Conservation (phyloP, 1,140 invertebrate species). For the Lordiphosa mommai region DNA sequence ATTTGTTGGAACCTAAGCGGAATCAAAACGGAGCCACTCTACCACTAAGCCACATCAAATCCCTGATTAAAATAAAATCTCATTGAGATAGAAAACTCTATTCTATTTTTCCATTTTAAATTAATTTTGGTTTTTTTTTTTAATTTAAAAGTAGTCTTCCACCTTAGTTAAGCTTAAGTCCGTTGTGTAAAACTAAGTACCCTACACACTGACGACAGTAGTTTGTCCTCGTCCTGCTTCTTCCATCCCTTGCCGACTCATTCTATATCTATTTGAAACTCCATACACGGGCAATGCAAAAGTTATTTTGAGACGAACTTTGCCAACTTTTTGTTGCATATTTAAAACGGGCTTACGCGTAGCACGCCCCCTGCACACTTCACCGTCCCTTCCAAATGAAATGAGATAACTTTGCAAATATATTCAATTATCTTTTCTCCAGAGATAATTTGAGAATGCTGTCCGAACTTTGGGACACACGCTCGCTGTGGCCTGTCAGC, state of each 20-base stretch:
- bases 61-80: too few relatives aligned
- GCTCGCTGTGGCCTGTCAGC: background rate
- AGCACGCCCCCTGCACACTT: background rate
- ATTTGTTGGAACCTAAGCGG: too few relatives aligned
- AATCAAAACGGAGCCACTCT: too few relatives aligned
- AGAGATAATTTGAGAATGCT: slow-evolving; percentile 15
- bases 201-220: background rate
- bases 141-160: too few relatives aligned
- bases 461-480: slow-evolving; percentile 15
- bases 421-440: slow-evolving; percentile 45
- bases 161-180: too few relatives aligned
- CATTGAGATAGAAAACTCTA: too few relatives aligned
- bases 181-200: too few relatives aligned
- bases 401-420: slow-evolving; percentile 60
- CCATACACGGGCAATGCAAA: slow-evolving; percentile 29
- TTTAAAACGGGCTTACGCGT: slow-evolving; percentile 49
- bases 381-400: slow-evolving; percentile 20
- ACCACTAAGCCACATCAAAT: too few relatives aligned
- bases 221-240: background rate
- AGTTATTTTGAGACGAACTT: slow-evolving; percentile 47
- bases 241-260: background rate
- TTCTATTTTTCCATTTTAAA: too few relatives aligned
- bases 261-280: slow-evolving; percentile 9
- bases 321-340: slow-evolving; percentile 55
- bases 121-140: too few relatives aligned